A percentile compares a stretch with the other conserved stretches of the same genome.
These are phyloP conservation scores for Silvanus unidentatus DNA, from an alignment of 2,888 invertebrate species.

Conservation along the genomic window DNA sequence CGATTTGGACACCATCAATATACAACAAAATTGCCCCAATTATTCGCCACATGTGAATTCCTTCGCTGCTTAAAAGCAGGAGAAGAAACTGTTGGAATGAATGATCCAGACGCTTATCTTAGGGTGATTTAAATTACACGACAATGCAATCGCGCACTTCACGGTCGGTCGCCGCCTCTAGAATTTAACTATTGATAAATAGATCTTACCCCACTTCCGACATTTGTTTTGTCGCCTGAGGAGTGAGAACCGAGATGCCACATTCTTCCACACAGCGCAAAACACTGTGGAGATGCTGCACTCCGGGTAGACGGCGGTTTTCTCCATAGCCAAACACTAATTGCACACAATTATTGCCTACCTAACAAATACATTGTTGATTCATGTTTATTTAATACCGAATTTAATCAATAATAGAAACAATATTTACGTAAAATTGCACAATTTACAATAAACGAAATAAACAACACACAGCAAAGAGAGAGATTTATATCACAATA, in stretches of 20 bases:
- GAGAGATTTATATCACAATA: too few species aligned
- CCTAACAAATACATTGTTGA: slow-evolving; percentile 17
- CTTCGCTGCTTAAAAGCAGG: too few species aligned
- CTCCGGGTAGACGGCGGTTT: slow-evolving; percentile 16
- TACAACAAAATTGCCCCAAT: too few species aligned
- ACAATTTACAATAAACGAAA: too few species aligned
- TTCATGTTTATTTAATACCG: too few species aligned
- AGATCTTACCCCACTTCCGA: slow-evolving; percentile 35
- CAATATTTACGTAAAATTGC: too few species aligned
- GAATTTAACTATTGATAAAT: slow-evolving; percentile 39
- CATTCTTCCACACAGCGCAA: too few species aligned
- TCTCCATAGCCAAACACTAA: slow-evolving; percentile 22
- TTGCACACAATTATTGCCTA: slow-evolving; percentile 32
- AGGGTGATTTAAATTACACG: slow-evolving; percentile 35
- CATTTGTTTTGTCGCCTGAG: slow-evolving; percentile 34
- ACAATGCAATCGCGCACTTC: slow-evolving; percentile 31
- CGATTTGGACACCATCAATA: too few species aligned
- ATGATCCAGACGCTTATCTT: slow-evolving; percentile 24
- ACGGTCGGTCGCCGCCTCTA: slow-evolving; percentile 31
- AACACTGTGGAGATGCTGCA: too few species aligned
- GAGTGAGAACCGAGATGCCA: slow-evolving; percentile 14
- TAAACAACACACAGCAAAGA: too few species aligned
- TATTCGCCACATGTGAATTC: too few species aligned
- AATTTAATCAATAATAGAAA: too few species aligned
- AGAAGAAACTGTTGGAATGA: not conserved